A percentile compares a stretch with the other conserved stretches of the same genome.
phyloP scores from a whole-genome alignment of 2,888 invertebrate genomes.

The Blastobasis adustella region DNA sequence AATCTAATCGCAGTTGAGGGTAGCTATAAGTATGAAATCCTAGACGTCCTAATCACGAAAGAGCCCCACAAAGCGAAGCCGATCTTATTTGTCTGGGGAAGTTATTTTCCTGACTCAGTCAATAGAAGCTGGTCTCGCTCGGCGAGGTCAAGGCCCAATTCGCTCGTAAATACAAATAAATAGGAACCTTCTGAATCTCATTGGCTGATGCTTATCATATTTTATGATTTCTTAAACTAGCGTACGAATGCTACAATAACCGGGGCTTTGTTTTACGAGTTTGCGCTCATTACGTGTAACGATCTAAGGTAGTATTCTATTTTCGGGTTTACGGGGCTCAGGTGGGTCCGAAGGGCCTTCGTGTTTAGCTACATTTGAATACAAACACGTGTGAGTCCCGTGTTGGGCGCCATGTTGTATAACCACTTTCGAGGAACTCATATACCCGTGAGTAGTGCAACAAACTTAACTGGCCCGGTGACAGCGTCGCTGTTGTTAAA shows the following conservation, averaged over 20 bases:
- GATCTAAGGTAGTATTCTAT: conserved; percentile 3
- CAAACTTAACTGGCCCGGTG: too few species aligned
- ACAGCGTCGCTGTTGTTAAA: too few species aligned
- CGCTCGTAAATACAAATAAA: conserved; percentile 66
- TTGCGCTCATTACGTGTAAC: conserved; percentile 16
- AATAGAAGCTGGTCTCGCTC: conserved; percentile 29
- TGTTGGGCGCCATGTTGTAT: too few species aligned
- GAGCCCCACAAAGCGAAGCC: conserved; percentile 29
- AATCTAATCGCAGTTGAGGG: too few species aligned
- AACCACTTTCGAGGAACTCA: too few species aligned
- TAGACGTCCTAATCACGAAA: conserved; percentile 26
- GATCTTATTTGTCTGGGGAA: conserved; percentile 37
- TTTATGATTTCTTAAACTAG: conserved; percentile 58
- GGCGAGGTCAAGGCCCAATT: conserved; percentile 52
- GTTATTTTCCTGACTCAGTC: conserved; percentile 37
- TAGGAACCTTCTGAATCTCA: conserved; percentile 56
- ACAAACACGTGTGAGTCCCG: too few species aligned
- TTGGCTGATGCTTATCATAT: conserved; percentile 64
- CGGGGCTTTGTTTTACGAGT: conserved; percentile 38
- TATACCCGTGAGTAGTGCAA: too few species aligned
- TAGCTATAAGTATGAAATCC: background rate
- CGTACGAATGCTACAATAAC: conserved; percentile 49
- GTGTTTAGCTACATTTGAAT: too few species aligned
- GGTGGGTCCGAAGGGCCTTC: conserved; percentile 3
- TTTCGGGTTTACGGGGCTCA: conserved; percentile 5